These are phyloP conservation scores for Cremastinae sp. DNA, from an alignment of 2,888 invertebrate species.

Conservation along the genomic window DNA sequence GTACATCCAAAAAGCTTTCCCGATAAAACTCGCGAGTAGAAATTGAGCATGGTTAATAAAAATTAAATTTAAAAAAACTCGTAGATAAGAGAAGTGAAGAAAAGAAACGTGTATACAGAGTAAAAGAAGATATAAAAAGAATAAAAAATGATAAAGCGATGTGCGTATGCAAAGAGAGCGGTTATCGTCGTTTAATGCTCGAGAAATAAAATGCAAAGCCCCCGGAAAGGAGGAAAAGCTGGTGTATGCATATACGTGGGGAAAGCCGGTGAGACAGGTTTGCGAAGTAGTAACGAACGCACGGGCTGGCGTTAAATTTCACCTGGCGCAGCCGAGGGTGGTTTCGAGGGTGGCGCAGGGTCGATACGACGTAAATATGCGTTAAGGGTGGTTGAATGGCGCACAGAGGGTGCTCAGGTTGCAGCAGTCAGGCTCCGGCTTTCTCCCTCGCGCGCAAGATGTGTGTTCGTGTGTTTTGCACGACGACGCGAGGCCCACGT, in stretches of 20 bases:
- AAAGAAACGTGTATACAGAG: not conserved
- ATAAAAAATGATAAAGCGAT: not conserved
- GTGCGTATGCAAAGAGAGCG: not conserved
- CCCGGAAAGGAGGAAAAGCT: constrained; percentile 18
- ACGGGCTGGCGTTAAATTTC: constrained; percentile 54
- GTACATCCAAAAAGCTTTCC: too few species aligned
- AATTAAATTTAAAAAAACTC: constrained; percentile 29
- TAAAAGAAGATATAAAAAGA: not conserved
- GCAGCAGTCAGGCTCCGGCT: not conserved
- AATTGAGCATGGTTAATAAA: constrained; percentile 18
- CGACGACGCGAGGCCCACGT: not conserved
- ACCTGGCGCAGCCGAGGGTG: constrained; percentile 54
- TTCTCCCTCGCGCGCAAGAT: constrained; percentile 18
- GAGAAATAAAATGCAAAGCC: constrained; percentile 56
- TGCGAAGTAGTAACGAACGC: not conserved
- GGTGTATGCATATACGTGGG: constrained; percentile 17
- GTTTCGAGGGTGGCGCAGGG: constrained; percentile 53
- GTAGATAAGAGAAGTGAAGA: not conserved
- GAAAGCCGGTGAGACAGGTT: not conserved
- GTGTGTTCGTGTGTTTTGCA: constrained; percentile 36
- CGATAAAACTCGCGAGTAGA: not conserved
- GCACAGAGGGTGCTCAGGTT: constrained; percentile 44
- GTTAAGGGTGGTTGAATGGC: constrained; percentile 65
- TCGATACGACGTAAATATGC: constrained; percentile 73
- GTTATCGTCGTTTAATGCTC: constrained; percentile 56